phyloP scores from a whole-genome alignment of 2,113 vertebrate genomes.

The Oophaga pumilio region DNA sequence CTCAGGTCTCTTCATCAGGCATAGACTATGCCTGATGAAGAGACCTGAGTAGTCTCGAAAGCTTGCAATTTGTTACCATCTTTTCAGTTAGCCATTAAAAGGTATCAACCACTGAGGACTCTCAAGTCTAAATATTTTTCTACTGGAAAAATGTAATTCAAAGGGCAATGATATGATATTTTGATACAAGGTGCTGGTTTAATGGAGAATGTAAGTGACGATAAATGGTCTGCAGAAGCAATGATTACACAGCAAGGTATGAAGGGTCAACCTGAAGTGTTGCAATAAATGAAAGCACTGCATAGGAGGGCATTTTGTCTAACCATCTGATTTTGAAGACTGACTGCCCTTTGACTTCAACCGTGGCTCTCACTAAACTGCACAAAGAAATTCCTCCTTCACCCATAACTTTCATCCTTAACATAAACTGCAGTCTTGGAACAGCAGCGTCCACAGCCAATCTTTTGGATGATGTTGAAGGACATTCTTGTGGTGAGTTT shows the following conservation, averaged over 20 bases:
- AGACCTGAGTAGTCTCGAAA: no score
- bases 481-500: constrained; percentile 84
- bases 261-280: not conserved
- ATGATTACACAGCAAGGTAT: not conserved
- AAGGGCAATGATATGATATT: not conserved
- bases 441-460: constrained; percentile 91
- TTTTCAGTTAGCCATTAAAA: no score
- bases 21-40: no score
- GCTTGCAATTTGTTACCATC: no score
- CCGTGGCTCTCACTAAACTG: not conserved
- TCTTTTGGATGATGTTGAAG: constrained; percentile 90
- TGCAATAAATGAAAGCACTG: not conserved
- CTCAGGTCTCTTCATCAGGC: no score
- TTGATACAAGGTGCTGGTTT: no score
- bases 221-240: not conserved
- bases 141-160: not conserved
- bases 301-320: not conserved
- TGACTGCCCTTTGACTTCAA: not conserved
- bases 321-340: not conserved
- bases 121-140: no score
- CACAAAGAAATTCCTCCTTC: not conserved
- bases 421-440: constrained; percentile 72
- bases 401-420: constrained; percentile 68
- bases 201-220: not conserved
- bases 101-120: no score